Percentiles rank a stretch among this genome's conserved stretches.
phyloP scores from a whole-genome alignment of 2,888 invertebrate species.

The Eupithecia tripunctaria region DNA sequence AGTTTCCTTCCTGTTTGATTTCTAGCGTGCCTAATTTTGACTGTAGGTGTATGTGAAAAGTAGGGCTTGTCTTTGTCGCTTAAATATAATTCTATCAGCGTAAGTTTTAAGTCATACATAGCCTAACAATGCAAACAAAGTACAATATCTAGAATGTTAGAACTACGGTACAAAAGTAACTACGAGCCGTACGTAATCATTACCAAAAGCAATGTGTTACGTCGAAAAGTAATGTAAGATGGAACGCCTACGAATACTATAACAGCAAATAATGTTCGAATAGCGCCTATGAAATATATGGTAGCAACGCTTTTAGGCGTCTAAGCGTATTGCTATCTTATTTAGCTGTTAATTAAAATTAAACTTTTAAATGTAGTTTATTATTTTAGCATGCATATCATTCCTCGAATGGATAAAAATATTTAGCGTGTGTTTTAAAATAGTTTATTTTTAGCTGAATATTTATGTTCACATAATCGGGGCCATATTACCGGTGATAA shows the following conservation, averaged over 20 bases:
- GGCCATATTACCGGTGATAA: slow-evolving; percentile 70
- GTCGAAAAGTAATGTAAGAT: not conserved
- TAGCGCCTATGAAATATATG: slow-evolving; percentile 24
- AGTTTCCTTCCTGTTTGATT: not conserved
- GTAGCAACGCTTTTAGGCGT: slow-evolving; percentile 22
- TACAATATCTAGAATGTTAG: slow-evolving; percentile 23
- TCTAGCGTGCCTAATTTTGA: not conserved
- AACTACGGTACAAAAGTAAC: slow-evolving; percentile 11
- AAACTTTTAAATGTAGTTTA: slow-evolving; percentile 23
- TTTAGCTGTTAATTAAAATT: slow-evolving; percentile 11
- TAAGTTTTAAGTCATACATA: slow-evolving; percentile 1
- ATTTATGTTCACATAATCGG: slow-evolving; percentile 57
- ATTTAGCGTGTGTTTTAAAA: slow-evolving; percentile 40
- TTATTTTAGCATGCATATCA: slow-evolving; percentile 59
- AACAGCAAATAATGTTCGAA: slow-evolving; percentile 9
- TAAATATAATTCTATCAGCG: not conserved
- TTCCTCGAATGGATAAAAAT: slow-evolving; percentile 52
- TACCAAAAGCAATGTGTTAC: not conserved
- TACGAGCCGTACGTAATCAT: not conserved
- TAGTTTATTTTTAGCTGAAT: slow-evolving; percentile 42
- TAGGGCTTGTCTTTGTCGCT: not conserved
- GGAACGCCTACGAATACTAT: not conserved
- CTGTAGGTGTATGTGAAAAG: not conserved
- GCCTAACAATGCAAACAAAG: slow-evolving; percentile 28
- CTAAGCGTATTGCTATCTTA: slow-evolving; percentile 19